These are phyloP conservation scores for Telenomus remus DNA, from an alignment of 1,140 invertebrate genomes.

Conservation along the genomic window DNA sequence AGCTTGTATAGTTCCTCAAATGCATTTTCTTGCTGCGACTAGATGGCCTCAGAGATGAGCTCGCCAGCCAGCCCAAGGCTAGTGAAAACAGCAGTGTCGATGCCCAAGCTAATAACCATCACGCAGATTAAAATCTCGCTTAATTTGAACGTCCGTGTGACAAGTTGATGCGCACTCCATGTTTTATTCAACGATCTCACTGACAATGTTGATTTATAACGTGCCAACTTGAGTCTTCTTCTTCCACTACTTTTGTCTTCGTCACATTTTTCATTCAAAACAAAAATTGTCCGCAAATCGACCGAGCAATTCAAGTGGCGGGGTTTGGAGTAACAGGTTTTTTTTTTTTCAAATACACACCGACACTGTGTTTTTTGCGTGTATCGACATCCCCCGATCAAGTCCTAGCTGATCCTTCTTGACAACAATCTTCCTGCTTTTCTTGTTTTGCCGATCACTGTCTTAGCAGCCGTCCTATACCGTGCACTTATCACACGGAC, in stretches of 20 bases:
- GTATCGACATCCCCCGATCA: constrained; percentile 24
- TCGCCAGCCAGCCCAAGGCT: constrained; percentile 22
- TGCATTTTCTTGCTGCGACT: constrained; percentile 6
- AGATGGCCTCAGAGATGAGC: constrained; percentile 34
- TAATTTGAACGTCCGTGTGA: constrained; percentile 36
- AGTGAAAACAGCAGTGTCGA: constrained; percentile 31
- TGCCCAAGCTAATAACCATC: constrained; percentile 15
- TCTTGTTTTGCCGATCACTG: constrained; percentile 42
- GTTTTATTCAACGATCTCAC: constrained; percentile 42
- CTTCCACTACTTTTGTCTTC: too few species aligned
- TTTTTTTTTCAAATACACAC: too few species aligned
- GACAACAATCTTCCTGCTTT: constrained; percentile 44
- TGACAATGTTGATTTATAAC: constrained; percentile 33
- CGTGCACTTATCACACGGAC: constrained; percentile 48
- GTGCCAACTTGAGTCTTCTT: not conserved
- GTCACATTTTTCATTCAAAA: too few species aligned
- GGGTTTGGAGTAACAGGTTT: too few species aligned
- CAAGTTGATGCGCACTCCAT: constrained; percentile 23
- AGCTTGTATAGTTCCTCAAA: not conserved
- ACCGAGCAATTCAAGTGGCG: too few species aligned
- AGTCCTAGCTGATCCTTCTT: constrained; percentile 32
- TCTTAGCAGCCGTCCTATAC: constrained; percentile 38
- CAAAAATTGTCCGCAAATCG: too few species aligned
- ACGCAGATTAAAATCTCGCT: constrained; percentile 29
- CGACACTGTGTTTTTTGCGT: constrained; percentile 20